Base-by-base conservation (phyloP, 64 coral and sea anemone species). In the Catalaphyllia jardinei region DNA sequence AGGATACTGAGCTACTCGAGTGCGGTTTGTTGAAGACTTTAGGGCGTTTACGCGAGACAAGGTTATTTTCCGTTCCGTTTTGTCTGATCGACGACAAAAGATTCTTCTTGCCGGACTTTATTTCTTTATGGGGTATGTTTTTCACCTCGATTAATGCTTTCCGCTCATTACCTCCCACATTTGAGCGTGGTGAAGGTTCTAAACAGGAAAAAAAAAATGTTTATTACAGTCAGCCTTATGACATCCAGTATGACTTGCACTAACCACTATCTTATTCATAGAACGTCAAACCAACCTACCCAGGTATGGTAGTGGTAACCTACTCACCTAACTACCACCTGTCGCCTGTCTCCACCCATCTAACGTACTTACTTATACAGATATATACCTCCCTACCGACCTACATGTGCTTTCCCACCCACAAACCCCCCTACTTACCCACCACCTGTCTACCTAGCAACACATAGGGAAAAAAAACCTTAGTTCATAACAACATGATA, bases 51-150 rank as follows among this genome's bases (percentile, higher is more conserved):
- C 80, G 65, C 31, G 61, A 19, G 8, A 65, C 18, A 24, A 19
- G 80, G 8, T 83, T 18, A 42, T 85, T 85, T 51, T 85, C 81
- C 28, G 81, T 28, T 49, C 81, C 81, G 22, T 85, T 85, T 51
- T 57, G 54, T 62, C 61, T 80, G 29, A 80, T 20, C n/a, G 6
- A 71, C 33, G 39, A 85, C 69, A 63, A 51, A 24, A 46, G n/a
- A 15, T 33, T 69, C 39, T 25, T 31, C 35, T 85, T 85, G 20
- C 0, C 20, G 14, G 62, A 24, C 14, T 85, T 85, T 67, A 4
- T 13, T 50, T 52, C n/a, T 63, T 0, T 71, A 20, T 0, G 59
- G 31, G 63, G 42, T 71, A 71, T 51, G 51, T 85, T 85, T 71
- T 85, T 71, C 0, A 85, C 62, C 71, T 85, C 62, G 62, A 50